phyloP scores from a whole-genome alignment of 2,888 invertebrate genomes.

The Hemistola chrysoprasaria region DNA sequence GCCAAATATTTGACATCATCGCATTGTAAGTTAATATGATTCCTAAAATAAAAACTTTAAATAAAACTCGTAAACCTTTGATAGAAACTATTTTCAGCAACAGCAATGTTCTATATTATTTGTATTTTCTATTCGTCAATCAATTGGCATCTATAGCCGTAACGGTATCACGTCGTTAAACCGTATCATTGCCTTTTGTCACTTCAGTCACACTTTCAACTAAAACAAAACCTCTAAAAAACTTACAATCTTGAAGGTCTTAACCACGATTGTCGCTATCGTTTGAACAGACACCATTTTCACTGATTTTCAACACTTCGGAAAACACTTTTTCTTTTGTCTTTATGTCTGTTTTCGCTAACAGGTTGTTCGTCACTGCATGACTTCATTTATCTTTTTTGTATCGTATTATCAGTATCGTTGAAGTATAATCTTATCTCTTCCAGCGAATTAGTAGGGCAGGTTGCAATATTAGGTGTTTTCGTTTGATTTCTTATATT shows the following conservation, averaged over 20 bases:
- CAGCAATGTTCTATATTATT: background rate
- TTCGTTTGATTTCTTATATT: slow-evolving; percentile 23
- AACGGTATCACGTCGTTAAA: slow-evolving; percentile 20
- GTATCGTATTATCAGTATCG: slow-evolving; percentile 57
- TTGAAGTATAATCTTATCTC: slow-evolving; percentile 69
- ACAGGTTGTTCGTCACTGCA: slow-evolving; percentile 59
- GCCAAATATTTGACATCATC: too few species aligned
- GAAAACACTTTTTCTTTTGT: slow-evolving; percentile 45
- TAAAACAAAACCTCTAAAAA: slow-evolving; percentile 16
- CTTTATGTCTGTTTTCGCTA: slow-evolving; percentile 57
- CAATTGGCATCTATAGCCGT: slow-evolving; percentile 19
- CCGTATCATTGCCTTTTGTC: slow-evolving; percentile 18
- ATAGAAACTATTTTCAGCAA: too few species aligned
- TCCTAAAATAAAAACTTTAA: too few species aligned
- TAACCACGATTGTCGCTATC: slow-evolving; percentile 90
- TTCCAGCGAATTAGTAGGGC: slow-evolving; percentile 72
- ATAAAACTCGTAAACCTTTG: too few species aligned
- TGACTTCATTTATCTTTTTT: slow-evolving; percentile 59
- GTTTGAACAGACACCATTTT: slow-evolving; percentile 92
- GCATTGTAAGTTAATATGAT: too few species aligned
- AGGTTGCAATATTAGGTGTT: slow-evolving; percentile 47
- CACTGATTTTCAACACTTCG: slow-evolving; percentile 38
- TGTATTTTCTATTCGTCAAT: slow-evolving; percentile 12
- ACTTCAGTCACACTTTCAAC: background rate
- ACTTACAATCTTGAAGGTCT: slow-evolving; percentile 92